A percentile compares a stretch with the other conserved stretches of the same genome.
These are phyloP conservation scores for Malachius bipustulatus DNA, from an alignment of 2,888 invertebrate species.

Conservation along the genomic window DNA sequence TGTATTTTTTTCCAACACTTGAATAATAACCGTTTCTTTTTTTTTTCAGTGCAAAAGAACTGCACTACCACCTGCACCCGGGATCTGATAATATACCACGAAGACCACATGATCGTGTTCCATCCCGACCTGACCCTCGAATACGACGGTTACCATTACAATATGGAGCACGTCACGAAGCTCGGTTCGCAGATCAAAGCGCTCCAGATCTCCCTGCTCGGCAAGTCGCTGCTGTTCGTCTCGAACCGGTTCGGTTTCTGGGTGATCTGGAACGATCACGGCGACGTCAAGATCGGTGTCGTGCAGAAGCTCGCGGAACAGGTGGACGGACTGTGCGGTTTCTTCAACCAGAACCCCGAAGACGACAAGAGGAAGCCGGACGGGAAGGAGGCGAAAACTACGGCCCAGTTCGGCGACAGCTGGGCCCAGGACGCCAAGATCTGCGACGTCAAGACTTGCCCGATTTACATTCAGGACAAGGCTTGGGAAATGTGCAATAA, in stretches of 20 bases:
- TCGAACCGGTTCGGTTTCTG: slow-evolving; percentile 63
- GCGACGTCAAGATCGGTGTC: slow-evolving; percentile 54
- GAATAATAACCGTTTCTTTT: too few relatives aligned
- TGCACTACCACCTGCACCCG: slow-evolving; percentile 51
- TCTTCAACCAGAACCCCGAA: slow-evolving; percentile 49
- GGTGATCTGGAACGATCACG: slow-evolving; percentile 56
- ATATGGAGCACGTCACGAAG: slow-evolving; percentile 46
- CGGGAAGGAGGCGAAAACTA: slow-evolving; percentile 48
- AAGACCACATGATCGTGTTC: slow-evolving; percentile 45
- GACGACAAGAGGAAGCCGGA: slow-evolving; percentile 65
- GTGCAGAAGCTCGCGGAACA: slow-evolving; percentile 46
- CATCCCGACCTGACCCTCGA: slow-evolving; percentile 53
- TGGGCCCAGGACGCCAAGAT: slow-evolving; percentile 49
- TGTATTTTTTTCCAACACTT: slow-evolving; percentile 7
- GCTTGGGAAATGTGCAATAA: slow-evolving; percentile 57
- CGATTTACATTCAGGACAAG: slow-evolving; percentile 46
- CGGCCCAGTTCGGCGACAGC: slow-evolving; percentile 61
- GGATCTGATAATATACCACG: slow-evolving; percentile 51
- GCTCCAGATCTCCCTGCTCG: slow-evolving; percentile 56
- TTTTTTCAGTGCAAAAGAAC: slow-evolving; percentile 47
- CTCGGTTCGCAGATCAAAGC: slow-evolving; percentile 48
- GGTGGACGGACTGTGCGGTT: slow-evolving; percentile 73
- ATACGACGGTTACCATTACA: slow-evolving; percentile 54
- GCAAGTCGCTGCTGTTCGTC: slow-evolving; percentile 53
- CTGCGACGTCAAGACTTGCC: slow-evolving; percentile 52